Evolutionary conservation across 2,113 vertebrate genomes (phyloP).

Genomic region (Neomonachus schauinslandi): DNA sequence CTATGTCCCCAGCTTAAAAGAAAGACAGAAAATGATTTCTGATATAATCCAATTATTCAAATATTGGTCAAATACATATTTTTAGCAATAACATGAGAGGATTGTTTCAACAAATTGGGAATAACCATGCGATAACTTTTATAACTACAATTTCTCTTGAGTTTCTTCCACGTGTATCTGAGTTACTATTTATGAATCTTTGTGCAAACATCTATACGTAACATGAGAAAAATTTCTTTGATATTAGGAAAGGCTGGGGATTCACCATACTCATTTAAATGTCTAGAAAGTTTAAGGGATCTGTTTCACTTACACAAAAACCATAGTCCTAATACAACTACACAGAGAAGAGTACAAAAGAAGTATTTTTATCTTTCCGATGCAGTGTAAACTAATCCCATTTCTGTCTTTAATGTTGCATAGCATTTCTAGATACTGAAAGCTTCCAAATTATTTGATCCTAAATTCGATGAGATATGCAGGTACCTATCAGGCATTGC

Average conservation of each 20-base stretch:
- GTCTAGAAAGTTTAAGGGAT: not conserved
- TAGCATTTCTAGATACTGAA: not conserved
- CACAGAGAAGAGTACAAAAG: not conserved
- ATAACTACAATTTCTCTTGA: not conserved
- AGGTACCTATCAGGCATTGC: not conserved
- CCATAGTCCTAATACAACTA: not conserved
- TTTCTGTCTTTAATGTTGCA: not conserved
- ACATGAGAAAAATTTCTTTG: not conserved
- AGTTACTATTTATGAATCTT: not conserved
- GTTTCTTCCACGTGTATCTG: not conserved
- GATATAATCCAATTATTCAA: not conserved
- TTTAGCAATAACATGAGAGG: not conserved
- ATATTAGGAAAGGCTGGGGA: not conserved
- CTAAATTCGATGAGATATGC: not conserved
- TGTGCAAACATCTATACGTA: not conserved
- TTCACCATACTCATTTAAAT: not conserved
- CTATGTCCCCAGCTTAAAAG: not conserved
- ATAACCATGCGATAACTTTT: not conserved
- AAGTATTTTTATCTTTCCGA: not conserved
- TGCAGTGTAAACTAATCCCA: not conserved
- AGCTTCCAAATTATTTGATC: not conserved
- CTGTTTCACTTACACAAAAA: not conserved
- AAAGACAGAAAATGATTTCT: not conserved
- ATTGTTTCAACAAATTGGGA: not conserved
- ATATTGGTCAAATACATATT: not conserved